These are phyloP conservation scores for Phrynosoma platyrhinos DNA, from an alignment of 2,113 vertebrate genomes.

Conservation along the genomic window DNA sequence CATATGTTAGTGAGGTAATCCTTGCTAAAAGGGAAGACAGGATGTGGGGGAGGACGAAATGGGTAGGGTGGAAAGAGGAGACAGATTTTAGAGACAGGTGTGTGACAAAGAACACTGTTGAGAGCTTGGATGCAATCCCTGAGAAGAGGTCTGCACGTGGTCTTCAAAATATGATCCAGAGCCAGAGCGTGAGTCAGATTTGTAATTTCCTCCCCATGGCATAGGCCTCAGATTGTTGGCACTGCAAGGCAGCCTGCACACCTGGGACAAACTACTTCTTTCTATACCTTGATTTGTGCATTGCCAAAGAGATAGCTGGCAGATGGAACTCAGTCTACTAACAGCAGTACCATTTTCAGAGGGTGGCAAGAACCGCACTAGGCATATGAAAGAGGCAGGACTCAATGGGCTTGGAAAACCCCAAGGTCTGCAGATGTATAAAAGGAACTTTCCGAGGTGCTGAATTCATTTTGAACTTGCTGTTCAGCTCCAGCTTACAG, in stretches of 20 bases:
- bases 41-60: not conserved
- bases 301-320: no score
- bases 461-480: no score
- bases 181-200: not conserved
- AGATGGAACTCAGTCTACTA: not conserved
- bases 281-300: not conserved
- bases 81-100: no score
- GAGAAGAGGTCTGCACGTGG: not conserved
- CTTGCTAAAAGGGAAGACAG: not conserved
- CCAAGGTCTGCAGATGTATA: no score
- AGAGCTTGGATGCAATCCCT: not conserved
- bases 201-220: not conserved
- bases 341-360: not conserved
- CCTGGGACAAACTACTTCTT: not conserved
- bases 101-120: not conserved
- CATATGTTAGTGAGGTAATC: not conserved
- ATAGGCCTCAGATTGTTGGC: not conserved
- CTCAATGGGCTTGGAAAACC: no score
- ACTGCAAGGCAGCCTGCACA: not conserved
- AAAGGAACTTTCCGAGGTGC: no score
- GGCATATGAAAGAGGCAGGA: no score
- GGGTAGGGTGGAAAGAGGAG: no score
- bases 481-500: no score
- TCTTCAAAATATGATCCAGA: not conserved
- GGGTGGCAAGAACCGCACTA: no score